phyloP scores from a whole-genome alignment of 2,113 vertebrate genomes.

The Neofelis nebulosa region DNA sequence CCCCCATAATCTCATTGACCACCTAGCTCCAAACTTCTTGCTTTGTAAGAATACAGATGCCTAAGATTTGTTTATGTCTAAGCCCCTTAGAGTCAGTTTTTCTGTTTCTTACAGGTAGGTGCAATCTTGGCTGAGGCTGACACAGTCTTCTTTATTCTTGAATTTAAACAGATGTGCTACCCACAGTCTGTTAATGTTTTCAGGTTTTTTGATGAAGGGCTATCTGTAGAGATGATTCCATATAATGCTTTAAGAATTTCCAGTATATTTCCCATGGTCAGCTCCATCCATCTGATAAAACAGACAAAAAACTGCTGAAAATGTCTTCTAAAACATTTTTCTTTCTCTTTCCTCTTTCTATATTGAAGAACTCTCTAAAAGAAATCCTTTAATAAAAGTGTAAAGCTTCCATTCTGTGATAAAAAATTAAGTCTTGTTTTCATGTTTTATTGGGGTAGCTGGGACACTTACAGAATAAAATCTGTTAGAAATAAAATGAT shows the following conservation, averaged over 20 bases:
- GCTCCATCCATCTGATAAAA: neutral
- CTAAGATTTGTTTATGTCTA: neutral
- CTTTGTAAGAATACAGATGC: neutral
- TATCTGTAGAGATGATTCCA: neutral
- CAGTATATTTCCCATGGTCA: neutral
- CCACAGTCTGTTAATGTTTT: neutral
- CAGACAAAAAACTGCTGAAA: neutral
- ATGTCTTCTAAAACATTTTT: neutral
- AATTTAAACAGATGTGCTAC: neutral
- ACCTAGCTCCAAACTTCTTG: neutral
- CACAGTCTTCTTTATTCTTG: neutral
- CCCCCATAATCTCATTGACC: neutral
- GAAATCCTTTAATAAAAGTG: conserved; percentile 26
- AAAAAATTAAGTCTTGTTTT: neutral
- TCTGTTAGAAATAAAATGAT: conserved; percentile 48
- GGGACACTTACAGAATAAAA: neutral
- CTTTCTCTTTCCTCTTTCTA: conserved; percentile 6
- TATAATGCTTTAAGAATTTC: neutral
- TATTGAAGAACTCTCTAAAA: conserved; percentile 27
- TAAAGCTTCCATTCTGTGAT: neutral
- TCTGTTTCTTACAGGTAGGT: neutral
- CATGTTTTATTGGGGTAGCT: conserved; percentile 1
- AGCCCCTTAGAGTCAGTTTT: neutral
- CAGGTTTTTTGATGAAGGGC: neutral
- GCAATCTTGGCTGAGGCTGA: neutral